Base-by-base conservation (phyloP, 2,888 invertebrate species). In the Conchocele bisecta region DNA sequence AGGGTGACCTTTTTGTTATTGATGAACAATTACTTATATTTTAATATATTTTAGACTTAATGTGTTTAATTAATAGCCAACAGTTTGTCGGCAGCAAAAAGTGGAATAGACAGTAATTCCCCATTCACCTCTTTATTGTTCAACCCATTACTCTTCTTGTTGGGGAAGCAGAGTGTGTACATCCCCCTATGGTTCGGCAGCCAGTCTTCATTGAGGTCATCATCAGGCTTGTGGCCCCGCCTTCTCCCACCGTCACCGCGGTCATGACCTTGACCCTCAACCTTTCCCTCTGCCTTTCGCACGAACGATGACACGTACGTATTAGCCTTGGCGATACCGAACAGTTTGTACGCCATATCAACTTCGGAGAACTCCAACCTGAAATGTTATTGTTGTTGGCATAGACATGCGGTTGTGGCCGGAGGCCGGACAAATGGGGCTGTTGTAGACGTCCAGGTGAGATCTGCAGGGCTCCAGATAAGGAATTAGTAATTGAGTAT, bases 281-380 rank as follows among this genome's bases (percentile, higher is more conserved):
- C 20, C 22, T n/a, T 39, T 20, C 69, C 77, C 46, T 78, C 68
- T 17, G 84, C 83, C 46, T 71, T 77, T 65, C 82, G 82, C 7
- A 75, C 74, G 48, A 77, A 75, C 3, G 80, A 74, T 4, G 81
- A 79, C 57, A 79, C 80, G 60, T 76, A 85, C 9, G 78, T 79
- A 41, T 80, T 72, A n/a, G 80, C 75, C 50, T 84, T 83, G 1
- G 77, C 69, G 4, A 81, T 77, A 9, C 82, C 85, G 77, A 71
- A 85, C 51, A 85, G 48, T 54, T 71, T 81, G 53, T 76, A 82
- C 7, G 81, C 83, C 79, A 83, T 81, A 28, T 74, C 70, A 48
- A 70, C 67, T 0, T 82, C 75, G 17, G 77, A 79, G 58, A 76
- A 83, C 22, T 83, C 82, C 39, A 85, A 59, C 56, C 85, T 85